Conservation (phyloP, 2,888 invertebrate species). For the Candidula unifasciata region DNA sequence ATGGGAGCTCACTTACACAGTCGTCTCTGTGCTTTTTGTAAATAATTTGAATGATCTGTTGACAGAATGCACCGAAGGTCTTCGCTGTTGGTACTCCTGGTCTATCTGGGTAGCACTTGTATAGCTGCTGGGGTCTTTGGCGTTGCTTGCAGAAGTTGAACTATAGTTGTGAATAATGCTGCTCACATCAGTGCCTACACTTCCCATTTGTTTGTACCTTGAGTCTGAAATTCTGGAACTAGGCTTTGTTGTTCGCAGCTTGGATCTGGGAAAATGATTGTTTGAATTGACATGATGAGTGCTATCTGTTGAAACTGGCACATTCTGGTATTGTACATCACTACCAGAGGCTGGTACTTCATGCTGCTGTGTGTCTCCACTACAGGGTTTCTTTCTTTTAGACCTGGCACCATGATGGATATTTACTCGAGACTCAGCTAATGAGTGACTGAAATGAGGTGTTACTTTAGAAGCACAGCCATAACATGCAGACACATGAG, state of each 20-base stretch:
- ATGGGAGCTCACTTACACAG: constrained; percentile 14
- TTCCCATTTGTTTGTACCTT: not conserved
- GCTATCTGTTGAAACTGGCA: not conserved
- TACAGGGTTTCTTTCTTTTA: not conserved
- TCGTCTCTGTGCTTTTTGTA: constrained; percentile 22
- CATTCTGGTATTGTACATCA: not conserved
- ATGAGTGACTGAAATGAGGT: not conserved
- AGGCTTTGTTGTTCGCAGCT: not conserved
- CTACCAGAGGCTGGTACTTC: not conserved
- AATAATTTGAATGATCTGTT: not conserved
- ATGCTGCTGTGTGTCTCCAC: no score
- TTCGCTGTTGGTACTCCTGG: not conserved
- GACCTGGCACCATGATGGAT: not conserved
- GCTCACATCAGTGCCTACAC: not conserved
- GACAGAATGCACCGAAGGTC: constrained; percentile 19
- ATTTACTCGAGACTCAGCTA: not conserved
- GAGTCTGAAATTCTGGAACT: not conserved
- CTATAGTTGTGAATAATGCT: not conserved
- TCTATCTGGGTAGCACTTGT: not conserved
- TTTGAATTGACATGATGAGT: not conserved
- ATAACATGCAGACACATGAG: not conserved
- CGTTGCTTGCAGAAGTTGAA: not conserved
- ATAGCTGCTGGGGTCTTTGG: not conserved
- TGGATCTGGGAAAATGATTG: not conserved
- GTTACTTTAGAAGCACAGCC: not conserved